phyloP scores from a whole-genome alignment of 64 coral and sea anemone genomes.

The Catalaphyllia jardinei region DNA sequence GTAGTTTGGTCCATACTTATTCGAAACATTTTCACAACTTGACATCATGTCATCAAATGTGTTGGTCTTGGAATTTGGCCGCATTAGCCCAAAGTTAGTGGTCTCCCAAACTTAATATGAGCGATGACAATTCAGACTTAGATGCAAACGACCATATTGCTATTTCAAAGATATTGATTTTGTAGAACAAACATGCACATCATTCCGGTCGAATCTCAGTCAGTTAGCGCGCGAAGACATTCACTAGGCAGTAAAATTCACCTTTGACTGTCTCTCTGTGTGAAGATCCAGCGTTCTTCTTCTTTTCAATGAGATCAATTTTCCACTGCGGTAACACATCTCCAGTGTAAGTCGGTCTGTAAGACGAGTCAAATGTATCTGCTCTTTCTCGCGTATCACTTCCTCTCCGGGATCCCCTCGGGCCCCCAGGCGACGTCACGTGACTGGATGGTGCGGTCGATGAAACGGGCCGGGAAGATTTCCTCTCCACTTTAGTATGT shows the following conservation, averaged over 20 bases:
- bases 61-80: too few species aligned
- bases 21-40: too few species aligned
- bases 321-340: constrained; percentile 52
- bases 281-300: not conserved
- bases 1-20: too few species aligned
- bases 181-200: too few species aligned
- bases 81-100: too few species aligned
- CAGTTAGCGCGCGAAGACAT: too few species aligned
- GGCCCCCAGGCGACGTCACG: not conserved
- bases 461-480: not conserved
- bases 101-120: too few species aligned
- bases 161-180: too few species aligned
- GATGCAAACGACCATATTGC: too few species aligned
- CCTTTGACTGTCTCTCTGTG: not conserved
- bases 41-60: too few species aligned
- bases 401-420: not conserved
- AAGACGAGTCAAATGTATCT: not conserved
- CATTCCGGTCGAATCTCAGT: too few species aligned
- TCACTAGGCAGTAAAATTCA: not conserved
- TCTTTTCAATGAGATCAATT: constrained; percentile 45
- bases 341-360: constrained; percentile 11
- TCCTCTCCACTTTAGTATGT: constrained; percentile 20
- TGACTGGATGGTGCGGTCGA: not conserved
- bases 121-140: too few species aligned
- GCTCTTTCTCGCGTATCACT: not conserved